Conservation (phyloP, 2,113 vertebrate genomes). For the Platycercus adscitus region DNA sequence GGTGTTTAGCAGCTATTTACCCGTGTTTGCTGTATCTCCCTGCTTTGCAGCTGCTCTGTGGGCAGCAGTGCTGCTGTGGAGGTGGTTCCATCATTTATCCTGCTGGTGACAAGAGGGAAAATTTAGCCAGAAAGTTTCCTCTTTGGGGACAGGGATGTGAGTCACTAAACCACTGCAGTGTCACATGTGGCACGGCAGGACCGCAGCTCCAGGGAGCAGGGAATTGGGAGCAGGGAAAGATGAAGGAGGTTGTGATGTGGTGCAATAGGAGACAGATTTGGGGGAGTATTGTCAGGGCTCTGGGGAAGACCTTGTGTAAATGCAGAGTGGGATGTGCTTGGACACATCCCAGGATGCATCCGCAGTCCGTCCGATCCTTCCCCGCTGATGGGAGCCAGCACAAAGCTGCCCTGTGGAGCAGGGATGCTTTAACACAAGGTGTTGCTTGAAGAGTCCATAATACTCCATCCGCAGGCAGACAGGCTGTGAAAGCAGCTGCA, state of each 20-base stretch:
- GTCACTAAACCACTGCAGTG: neutral
- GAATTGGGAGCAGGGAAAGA: fast-evolving
- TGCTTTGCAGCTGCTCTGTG: fast-evolving
- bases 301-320: neutral
- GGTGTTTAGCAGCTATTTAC: neutral
- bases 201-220: fast-evolving
- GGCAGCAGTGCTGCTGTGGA: neutral
- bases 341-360: neutral
- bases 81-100: neutral
- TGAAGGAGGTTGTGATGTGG: neutral
- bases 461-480: neutral
- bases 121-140: fast-evolving
- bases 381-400: neutral
- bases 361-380: neutral
- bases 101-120: neutral
- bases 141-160: neutral
- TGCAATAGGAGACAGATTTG: neutral
- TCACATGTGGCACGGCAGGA: neutral
- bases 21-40: neutral
- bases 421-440: neutral
- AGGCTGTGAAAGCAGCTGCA: neutral
- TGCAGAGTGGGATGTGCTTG: neutral
- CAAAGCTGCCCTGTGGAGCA: neutral
- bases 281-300: neutral
- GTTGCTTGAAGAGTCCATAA: neutral